phyloP scores from a whole-genome alignment of 2,888 invertebrate species.

The Odontocolon sp. region DNA sequence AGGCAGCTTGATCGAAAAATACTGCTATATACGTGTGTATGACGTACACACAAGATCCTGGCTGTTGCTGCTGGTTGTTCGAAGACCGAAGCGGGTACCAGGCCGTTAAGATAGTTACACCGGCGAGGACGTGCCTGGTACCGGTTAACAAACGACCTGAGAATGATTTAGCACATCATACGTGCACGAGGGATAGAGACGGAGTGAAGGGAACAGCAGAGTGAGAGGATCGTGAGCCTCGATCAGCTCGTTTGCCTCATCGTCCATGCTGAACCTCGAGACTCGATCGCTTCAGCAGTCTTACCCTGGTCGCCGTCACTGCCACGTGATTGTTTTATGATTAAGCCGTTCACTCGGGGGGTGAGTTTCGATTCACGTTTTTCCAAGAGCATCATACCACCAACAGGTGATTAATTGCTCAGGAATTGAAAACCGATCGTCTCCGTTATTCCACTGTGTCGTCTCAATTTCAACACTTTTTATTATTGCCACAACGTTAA shows the following conservation, averaged over 20 bases:
- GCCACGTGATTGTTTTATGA: conserved; percentile 80
- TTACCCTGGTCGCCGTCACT: conserved; percentile 34
- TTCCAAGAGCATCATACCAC: conserved; percentile 6
- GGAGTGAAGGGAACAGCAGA: conserved; percentile 16
- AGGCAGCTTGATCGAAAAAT: too few species aligned
- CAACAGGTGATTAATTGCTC: conserved; percentile 78
- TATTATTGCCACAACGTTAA: neutral
- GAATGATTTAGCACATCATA: conserved; percentile 80
- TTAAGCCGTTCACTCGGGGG: conserved; percentile 76
- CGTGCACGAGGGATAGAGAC: conserved; percentile 46
- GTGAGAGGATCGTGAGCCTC: conserved; percentile 35
- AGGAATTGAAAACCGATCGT: conserved; percentile 78
- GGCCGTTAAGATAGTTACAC: conserved; percentile 56
- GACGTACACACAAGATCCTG: too few species aligned
- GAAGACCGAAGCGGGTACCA: conserved; percentile 17
- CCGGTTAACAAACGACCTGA: conserved; percentile 78
- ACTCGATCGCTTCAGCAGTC: conserved; percentile 47
- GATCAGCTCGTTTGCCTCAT: conserved; percentile 66
- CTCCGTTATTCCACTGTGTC: conserved; percentile 59
- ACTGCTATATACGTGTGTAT: neutral
- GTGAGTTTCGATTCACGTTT: conserved; percentile 44
- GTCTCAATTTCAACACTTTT: conserved; percentile 70
- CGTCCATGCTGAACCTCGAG: conserved; percentile 58
- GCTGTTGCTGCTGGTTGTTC: conserved; percentile 31
- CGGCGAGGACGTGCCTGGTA: conserved; percentile 63